Percentiles rank a stretch among this genome's conserved stretches.
phyloP scores from a whole-genome alignment of 2,888 invertebrate genomes.

The Argynnis bischoffii region DNA sequence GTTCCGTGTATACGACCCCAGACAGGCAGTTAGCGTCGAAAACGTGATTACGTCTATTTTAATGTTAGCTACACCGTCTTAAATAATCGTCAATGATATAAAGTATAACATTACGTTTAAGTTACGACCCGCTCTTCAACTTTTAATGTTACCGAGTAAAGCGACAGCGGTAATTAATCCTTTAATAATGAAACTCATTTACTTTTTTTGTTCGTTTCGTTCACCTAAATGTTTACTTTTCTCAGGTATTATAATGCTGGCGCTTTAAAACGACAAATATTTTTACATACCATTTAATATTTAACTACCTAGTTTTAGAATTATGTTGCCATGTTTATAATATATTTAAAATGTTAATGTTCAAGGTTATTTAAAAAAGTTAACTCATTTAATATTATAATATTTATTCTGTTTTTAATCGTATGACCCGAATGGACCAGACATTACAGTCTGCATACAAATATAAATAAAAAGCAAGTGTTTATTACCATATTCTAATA shows the following conservation, averaged over 20 bases:
- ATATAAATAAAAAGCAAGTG: too few relatives aligned
- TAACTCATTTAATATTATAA: too few relatives aligned
- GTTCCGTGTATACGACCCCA: slow-evolving; percentile 44
- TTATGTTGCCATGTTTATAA: too few relatives aligned
- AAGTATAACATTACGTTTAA: slow-evolving; percentile 58
- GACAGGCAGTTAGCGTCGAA: slow-evolving; percentile 63
- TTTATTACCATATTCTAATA: too few relatives aligned
- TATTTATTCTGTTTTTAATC: too few relatives aligned
- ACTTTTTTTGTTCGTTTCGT: slow-evolving; percentile 34
- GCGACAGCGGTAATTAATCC: slow-evolving; percentile 64
- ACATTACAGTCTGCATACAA: too few relatives aligned
- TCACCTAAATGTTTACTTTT: slow-evolving; percentile 38
- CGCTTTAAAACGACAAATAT: slow-evolving; percentile 54
- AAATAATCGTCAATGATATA: slow-evolving; percentile 59
- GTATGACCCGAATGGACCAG: too few relatives aligned
- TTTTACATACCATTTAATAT: background rate
- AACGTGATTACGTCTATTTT: slow-evolving; percentile 60
- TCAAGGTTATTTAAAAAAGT: too few relatives aligned
- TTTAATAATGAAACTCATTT: slow-evolving; percentile 62
- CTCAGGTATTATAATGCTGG: slow-evolving; percentile 34
- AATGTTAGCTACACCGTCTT: slow-evolving; percentile 60
- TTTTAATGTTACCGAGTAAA: slow-evolving; percentile 69
- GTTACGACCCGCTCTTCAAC: slow-evolving; percentile 58
- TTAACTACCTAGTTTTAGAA: too few relatives aligned
- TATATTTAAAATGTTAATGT: background rate